Percentiles rank a stretch among this genome's conserved stretches.
These are phyloP conservation scores for Nipponacmea schrenckii DNA, from an alignment of 2,888 invertebrate genomes.

Conservation along the genomic window DNA sequence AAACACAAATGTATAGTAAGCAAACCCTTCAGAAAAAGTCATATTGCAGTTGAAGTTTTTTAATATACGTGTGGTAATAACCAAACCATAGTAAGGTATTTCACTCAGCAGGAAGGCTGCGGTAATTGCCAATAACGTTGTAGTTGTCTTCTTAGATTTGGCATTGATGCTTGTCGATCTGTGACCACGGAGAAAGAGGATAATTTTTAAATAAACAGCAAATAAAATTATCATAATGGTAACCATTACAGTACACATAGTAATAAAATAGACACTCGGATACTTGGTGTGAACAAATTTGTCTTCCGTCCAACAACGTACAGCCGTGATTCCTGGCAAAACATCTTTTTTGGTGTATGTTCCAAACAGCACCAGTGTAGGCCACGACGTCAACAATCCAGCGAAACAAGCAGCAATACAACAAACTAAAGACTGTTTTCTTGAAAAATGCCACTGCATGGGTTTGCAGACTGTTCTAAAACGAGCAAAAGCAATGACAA, in stretches of 20 bases:
- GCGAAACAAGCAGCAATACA: conserved; percentile 16
- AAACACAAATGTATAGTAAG: too few relatives aligned
- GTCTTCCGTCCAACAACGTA: conserved; percentile 25
- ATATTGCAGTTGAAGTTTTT: too few relatives aligned
- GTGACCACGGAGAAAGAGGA: conserved; percentile 22
- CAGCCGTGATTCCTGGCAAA: conserved; percentile 24
- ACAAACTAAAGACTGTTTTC: conserved; percentile 16
- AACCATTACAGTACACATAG: conserved; percentile 27
- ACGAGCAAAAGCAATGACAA: conserved; percentile 29
- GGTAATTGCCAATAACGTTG: too few relatives aligned
- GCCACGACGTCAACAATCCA: conserved; percentile 26
- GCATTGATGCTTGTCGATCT: background rate
- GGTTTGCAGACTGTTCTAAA: conserved; percentile 30
- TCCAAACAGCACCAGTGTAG: conserved; percentile 30
- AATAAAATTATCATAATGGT: conserved; percentile 13
- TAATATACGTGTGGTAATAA: too few relatives aligned
- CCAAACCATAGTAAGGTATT: too few relatives aligned
- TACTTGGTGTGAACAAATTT: conserved; percentile 21
- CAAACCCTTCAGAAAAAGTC: too few relatives aligned
- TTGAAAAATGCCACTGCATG: conserved; percentile 24
- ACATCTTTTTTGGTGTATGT: conserved; percentile 15
- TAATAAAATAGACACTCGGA: conserved; percentile 23
- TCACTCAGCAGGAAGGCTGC: too few relatives aligned
- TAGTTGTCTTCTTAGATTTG: too few relatives aligned
- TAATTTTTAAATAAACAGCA: conserved; percentile 26